A percentile compares a stretch with the other conserved stretches of the same genome.
These are phyloP conservation scores for Platyscapa corneri DNA, from an alignment of 1,140 invertebrate species.

Conservation along the genomic window DNA sequence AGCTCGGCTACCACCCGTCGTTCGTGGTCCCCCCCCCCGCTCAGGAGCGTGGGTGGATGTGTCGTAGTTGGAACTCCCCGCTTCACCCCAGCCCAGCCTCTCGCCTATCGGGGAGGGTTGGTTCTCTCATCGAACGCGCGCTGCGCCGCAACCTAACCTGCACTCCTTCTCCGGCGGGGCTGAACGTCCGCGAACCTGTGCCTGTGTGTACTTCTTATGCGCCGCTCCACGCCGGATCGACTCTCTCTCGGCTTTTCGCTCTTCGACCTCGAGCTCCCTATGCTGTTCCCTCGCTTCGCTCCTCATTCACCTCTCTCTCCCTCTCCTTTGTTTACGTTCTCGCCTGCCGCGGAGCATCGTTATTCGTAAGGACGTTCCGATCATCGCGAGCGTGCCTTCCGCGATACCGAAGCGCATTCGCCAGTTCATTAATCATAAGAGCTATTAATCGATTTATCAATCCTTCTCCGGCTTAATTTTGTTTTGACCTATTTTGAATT, in stretches of 20 bases:
- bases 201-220: not conserved
- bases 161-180: not conserved
- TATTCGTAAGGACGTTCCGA: not conserved
- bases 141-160: conserved; percentile 13
- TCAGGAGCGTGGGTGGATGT: too few relatives aligned
- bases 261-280: too few relatives aligned
- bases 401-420: not conserved
- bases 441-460: not conserved
- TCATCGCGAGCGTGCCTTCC: not conserved
- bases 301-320: too few relatives aligned
- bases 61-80: conserved; percentile 16
- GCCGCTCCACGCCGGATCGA: not conserved
- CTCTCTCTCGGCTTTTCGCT: not conserved
- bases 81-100: too few relatives aligned
- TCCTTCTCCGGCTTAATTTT: not conserved
- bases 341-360: too few relatives aligned
- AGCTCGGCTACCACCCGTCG: not conserved
- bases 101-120: not conserved
- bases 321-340: too few relatives aligned
- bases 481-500: not conserved
- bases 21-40: not conserved
- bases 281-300: too few relatives aligned
- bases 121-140: conserved; percentile 6
- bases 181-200: not conserved
- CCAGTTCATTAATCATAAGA: not conserved